Conservation (phyloP, 2,888 invertebrate species). For the Cataglyphis rosenhaueri region DNA sequence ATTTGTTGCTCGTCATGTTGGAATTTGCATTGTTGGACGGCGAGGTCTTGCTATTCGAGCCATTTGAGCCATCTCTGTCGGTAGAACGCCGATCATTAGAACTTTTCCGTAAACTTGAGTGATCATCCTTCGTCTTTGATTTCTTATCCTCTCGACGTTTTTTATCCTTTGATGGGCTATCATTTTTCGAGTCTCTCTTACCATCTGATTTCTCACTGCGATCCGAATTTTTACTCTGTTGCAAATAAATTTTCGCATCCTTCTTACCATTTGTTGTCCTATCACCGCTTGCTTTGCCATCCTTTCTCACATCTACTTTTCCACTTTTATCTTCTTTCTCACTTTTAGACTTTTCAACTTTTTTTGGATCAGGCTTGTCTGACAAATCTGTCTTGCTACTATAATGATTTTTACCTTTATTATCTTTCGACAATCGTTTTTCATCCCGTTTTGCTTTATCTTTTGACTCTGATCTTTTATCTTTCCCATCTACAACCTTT, state of each 20-base stretch:
- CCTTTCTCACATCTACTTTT: conserved; percentile 72
- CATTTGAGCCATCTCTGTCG: conserved; percentile 93
- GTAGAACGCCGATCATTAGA: conserved; percentile 90
- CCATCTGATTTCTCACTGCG: conserved; percentile 61
- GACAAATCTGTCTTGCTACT: conserved; percentile 59
- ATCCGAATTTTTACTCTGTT: conserved; percentile 70
- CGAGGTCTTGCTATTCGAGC: conserved; percentile 86
- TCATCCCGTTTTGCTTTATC: conserved; percentile 78
- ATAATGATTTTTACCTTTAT: conserved; percentile 65
- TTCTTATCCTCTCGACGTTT: conserved; percentile 83
- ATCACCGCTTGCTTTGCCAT: conserved; percentile 73
- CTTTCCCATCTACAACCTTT: conserved; percentile 72
- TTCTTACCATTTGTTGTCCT: conserved; percentile 65
- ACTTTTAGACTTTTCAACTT: conserved; percentile 59
- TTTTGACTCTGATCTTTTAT: conserved; percentile 77
- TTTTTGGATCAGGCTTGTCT: conserved; percentile 63
- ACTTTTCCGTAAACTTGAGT: conserved; percentile 89
- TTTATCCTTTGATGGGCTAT: conserved; percentile 76
- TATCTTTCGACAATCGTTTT: conserved; percentile 71
- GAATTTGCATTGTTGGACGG: conserved; percentile 75
- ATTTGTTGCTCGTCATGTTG: conserved; percentile 61
- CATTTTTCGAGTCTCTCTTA: conserved; percentile 69
- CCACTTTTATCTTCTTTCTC: conserved; percentile 72
- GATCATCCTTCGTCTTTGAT: conserved; percentile 89
- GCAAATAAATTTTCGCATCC: conserved; percentile 63